Evolutionary conservation across 2,888 invertebrate genomes (phyloP).

Genomic region (Esperia sulphurella): DNA sequence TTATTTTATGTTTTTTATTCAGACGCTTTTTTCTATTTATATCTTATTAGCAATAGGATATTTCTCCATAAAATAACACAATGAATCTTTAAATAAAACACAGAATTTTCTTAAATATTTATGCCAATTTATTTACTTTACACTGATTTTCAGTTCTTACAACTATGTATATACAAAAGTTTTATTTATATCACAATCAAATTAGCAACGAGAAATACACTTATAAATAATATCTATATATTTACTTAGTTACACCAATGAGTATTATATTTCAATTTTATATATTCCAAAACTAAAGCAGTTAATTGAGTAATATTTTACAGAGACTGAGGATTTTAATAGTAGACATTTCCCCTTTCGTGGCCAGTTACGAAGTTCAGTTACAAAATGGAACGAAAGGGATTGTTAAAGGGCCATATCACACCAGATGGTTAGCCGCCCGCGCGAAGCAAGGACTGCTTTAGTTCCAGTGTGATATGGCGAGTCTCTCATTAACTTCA

Average conservation of each 20-base stretch:
- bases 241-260: slow-evolving; percentile 48
- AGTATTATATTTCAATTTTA: slow-evolving; percentile 33
- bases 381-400: no score
- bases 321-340: background rate
- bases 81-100: slow-evolving; percentile 13
- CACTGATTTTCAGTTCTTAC: slow-evolving; percentile 58
- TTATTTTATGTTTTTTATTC: no score
- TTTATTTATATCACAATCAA: slow-evolving; percentile 64
- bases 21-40: background rate
- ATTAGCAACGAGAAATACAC: slow-evolving; percentile 56
- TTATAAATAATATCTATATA: slow-evolving; percentile 29
- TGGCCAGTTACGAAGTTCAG: no score
- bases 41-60: background rate
- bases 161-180: slow-evolving; percentile 55
- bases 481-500: no score
- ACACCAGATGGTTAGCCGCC: no score
- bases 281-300: slow-evolving; percentile 26
- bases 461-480: no score
- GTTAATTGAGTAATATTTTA: slow-evolving; percentile 13
- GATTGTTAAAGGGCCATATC: no score
- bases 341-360: background rate
- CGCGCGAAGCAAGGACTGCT: no score
- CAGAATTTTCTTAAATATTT: slow-evolving; percentile 29
- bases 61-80: background rate
- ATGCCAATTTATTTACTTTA: slow-evolving; percentile 55